Conservation (phyloP, 2,888 invertebrate species). For the Rotaria sp. region DNA sequence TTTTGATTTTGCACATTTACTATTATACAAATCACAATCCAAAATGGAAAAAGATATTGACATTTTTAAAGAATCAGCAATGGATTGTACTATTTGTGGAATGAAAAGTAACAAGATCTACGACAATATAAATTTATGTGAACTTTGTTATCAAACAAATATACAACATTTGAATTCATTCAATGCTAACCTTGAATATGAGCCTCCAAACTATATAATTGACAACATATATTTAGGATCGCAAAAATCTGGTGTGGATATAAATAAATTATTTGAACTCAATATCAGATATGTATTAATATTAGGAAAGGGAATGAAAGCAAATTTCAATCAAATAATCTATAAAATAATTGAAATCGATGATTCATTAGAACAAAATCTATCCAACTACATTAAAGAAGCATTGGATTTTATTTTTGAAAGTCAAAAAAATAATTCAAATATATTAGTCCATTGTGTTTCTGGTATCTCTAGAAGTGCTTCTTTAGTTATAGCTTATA, state of each 20-base stretch:
- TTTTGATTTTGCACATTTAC: neutral
- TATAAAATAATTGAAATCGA: constrained; percentile 1
- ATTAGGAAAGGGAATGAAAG: neutral
- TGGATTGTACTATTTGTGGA: neutral
- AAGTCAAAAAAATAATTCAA: neutral
- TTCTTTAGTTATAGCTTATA: neutral
- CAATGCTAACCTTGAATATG: neutral
- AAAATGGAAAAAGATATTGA: neutral
- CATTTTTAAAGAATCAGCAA: neutral
- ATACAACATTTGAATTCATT: neutral
- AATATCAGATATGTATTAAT: constrained; percentile 1
- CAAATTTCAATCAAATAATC: neutral
- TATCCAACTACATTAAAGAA: no score
- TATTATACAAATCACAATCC: neutral
- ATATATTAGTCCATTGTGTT: neutral
- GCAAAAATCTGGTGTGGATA: neutral
- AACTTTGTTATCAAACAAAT: neutral
- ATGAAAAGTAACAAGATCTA: neutral
- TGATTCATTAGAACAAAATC: neutral
- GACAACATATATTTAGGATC: constrained; percentile 7
- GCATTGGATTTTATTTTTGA: no score
- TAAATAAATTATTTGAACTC: neutral
- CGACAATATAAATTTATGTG: neutral
- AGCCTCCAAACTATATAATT: neutral
- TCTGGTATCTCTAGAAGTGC: neutral